A percentile compares a stretch with the other conserved stretches of the same genome.
These are phyloP conservation scores for Drosophila bocqueti DNA, from an alignment of 1,140 invertebrate genomes.

Conservation along the genomic window DNA sequence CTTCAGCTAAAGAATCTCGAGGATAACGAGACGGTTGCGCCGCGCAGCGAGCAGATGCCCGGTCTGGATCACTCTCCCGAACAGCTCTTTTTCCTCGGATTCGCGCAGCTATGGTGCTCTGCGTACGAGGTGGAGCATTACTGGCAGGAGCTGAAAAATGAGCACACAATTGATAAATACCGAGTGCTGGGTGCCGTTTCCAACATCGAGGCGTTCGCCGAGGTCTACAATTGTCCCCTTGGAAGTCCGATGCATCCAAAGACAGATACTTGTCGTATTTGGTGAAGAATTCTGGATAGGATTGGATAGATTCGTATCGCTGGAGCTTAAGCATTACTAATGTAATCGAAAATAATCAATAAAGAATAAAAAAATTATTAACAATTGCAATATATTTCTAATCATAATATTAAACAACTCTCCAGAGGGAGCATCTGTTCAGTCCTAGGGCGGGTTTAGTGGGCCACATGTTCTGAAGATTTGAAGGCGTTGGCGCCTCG, in stretches of 20 bases:
- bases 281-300: conserved; percentile 32
- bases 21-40: conserved; percentile 68
- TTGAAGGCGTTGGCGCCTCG: conserved; percentile 76
- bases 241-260: conserved; percentile 88
- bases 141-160: conserved; percentile 69
- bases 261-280: conserved; percentile 84
- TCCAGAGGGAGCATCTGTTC: neutral
- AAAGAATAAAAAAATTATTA: conserved; percentile 9
- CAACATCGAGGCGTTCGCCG: conserved; percentile 88
- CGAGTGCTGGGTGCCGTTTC: conserved; percentile 89
- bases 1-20: conserved; percentile 78
- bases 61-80: conserved; percentile 93
- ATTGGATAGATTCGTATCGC: neutral
- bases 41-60: conserved; percentile 89
- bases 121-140: conserved; percentile 68
- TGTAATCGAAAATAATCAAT: neutral
- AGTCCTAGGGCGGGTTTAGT: conserved; percentile 28
- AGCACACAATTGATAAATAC: conserved; percentile 75
- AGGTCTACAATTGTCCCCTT: conserved; percentile 87
- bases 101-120: conserved; percentile 89
- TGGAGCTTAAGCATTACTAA: neutral
- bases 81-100: conserved; percentile 96
- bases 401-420: neutral
- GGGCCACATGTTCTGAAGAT: conserved; percentile 61
- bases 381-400: neutral